Conservation (phyloP, 2,888 invertebrate species). For the Ichneumoninae sp. region DNA sequence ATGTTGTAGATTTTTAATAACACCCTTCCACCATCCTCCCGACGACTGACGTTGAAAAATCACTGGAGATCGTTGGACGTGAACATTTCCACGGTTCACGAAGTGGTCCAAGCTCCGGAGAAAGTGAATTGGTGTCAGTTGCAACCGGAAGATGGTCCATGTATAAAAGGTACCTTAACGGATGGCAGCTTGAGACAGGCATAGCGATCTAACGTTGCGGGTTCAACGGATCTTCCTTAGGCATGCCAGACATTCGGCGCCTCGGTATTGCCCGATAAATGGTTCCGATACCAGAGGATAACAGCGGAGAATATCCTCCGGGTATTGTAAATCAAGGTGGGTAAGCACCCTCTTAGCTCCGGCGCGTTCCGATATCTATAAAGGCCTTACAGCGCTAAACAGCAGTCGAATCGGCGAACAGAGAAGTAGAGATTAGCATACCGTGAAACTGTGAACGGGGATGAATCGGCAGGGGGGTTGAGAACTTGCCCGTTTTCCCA, state of each 20-base stretch:
- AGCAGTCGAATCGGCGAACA: constrained; percentile 13
- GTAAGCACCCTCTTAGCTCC: constrained; percentile 32
- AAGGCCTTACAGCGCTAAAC: constrained; percentile 15
- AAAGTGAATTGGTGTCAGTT: background rate
- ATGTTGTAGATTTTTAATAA: constrained; percentile 63
- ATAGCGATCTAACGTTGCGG: constrained; percentile 37
- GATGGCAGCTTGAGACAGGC: constrained; percentile 18
- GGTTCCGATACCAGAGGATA: constrained; percentile 72
- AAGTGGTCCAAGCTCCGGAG: background rate
- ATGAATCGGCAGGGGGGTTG: background rate
- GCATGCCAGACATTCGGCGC: constrained; percentile 65
- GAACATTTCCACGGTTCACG: background rate
- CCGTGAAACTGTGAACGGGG: constrained; percentile 4
- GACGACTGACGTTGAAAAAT: background rate
- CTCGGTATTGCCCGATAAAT: constrained; percentile 71
- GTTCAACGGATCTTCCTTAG: constrained; percentile 70
- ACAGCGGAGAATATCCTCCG: constrained; percentile 34
- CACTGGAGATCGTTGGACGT: background rate
- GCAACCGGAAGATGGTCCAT: background rate
- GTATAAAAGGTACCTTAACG: background rate
- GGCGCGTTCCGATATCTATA: constrained; percentile 15
- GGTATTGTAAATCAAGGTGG: constrained; percentile 53
- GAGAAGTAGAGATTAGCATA: constrained; percentile 11
- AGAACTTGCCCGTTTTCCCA: constrained; percentile 26
- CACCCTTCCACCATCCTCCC: background rate